phyloP scores from a whole-genome alignment of 2,113 vertebrate genomes.

The Oplegnathus fasciatus region DNA sequence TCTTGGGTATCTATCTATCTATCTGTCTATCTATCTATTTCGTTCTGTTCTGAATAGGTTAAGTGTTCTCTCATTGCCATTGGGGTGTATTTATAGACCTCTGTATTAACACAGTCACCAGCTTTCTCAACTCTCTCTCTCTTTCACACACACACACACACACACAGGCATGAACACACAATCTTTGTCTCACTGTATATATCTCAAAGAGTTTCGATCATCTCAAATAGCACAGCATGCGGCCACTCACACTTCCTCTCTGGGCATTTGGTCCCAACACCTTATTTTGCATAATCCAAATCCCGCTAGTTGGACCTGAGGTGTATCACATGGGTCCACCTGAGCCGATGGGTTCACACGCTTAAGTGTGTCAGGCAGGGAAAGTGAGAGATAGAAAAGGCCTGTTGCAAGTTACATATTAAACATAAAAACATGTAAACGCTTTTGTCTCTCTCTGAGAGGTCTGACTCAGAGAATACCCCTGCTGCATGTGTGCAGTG shows the following conservation, averaged over 20 bases:
- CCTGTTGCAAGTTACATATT: background rate
- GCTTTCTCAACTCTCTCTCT: background rate
- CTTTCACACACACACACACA: conserved; percentile 10
- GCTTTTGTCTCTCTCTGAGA: no score
- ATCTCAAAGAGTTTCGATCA: conserved; percentile 12
- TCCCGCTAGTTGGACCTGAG: conserved; percentile 62
- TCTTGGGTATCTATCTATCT: conserved; percentile 39
- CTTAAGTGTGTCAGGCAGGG: conserved; percentile 33
- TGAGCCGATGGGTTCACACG: conserved; percentile 40
- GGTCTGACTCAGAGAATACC: no score
- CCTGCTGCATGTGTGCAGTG: background rate
- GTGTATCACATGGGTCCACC: conserved; percentile 59
- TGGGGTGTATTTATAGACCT: conserved; percentile 1
- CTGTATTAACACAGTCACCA: conserved; percentile 1
- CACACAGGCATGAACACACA: background rate
- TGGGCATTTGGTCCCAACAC: conserved; percentile 18
- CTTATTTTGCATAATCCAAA: conserved; percentile 78
- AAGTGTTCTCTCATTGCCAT: background rate
- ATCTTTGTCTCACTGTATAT: conserved; percentile 6
- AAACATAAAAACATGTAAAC: background rate
- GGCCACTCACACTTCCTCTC: conserved; percentile 53
- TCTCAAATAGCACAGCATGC: conserved; percentile 49
- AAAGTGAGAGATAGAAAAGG: conserved; percentile 26
- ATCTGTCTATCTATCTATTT: conserved; percentile 29
- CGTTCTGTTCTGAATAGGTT: background rate